A percentile compares a stretch with the other conserved stretches of the same genome.
Evolutionary conservation across 1,140 invertebrate species (phyloP).

Genomic region (Geopemphigus sp.): DNA sequence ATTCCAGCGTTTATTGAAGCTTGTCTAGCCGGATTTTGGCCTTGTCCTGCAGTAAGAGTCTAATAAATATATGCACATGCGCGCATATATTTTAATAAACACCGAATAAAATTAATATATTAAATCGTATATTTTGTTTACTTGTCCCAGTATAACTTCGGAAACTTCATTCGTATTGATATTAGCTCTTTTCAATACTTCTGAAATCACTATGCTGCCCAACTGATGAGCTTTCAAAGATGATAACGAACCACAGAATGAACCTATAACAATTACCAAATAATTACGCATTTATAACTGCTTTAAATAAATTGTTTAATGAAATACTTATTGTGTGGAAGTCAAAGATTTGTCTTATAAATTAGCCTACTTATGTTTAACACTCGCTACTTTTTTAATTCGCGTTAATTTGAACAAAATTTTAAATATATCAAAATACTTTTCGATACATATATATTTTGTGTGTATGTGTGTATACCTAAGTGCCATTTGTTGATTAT

Average conservation of each 20-base stretch:
- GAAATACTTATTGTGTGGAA: not conserved
- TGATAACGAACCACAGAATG: slow-evolving; percentile 70
- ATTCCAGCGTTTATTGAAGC: slow-evolving; percentile 76
- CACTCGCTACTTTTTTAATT: too few relatives aligned
- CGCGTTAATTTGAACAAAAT: too few relatives aligned
- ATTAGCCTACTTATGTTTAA: too few relatives aligned
- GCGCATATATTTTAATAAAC: not conserved
- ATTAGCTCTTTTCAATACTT: slow-evolving; percentile 65
- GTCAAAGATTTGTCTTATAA: not conserved
- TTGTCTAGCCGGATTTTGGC: slow-evolving; percentile 84
- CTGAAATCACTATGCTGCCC: slow-evolving; percentile 73
- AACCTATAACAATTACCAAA: slow-evolving; percentile 58
- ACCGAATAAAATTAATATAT: not conserved
- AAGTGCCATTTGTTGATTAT: too few relatives aligned
- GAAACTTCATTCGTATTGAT: slow-evolving; percentile 67
- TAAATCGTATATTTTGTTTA: slow-evolving; percentile 55
- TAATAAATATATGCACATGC: slow-evolving; percentile 54
- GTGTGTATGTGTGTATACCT: too few relatives aligned
- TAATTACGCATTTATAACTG: not conserved
- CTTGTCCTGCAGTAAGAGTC: slow-evolving; percentile 70
- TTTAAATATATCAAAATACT: too few relatives aligned
- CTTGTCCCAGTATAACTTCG: slow-evolving; percentile 86
- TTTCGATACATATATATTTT: too few relatives aligned
- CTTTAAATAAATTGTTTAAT: too few relatives aligned
- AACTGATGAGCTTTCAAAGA: slow-evolving; percentile 69